phyloP scores from a whole-genome alignment of 2,888 invertebrate genomes.

The Thereva unica region DNA sequence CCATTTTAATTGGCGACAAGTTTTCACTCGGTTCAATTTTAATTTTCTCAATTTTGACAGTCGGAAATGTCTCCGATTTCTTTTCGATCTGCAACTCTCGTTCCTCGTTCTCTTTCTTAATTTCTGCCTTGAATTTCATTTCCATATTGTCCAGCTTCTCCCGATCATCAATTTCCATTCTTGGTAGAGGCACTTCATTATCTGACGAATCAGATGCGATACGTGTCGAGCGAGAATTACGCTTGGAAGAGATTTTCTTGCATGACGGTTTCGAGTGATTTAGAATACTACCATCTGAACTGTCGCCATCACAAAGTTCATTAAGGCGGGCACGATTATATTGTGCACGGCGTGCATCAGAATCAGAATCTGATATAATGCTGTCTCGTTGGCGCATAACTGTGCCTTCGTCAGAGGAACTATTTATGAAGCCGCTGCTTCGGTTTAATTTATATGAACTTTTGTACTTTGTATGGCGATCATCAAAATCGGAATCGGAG shows the following conservation, averaged over 20 bases:
- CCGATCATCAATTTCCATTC: not conserved
- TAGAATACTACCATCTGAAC: constrained; percentile 50
- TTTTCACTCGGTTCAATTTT: constrained; percentile 20
- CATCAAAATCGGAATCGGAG: constrained; percentile 69
- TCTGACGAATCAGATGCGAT: constrained; percentile 81
- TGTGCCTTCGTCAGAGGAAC: constrained; percentile 63
- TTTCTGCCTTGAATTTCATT: constrained; percentile 63
- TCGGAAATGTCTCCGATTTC: constrained; percentile 2
- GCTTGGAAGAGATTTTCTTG: constrained; percentile 64
- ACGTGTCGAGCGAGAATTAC: constrained; percentile 69
- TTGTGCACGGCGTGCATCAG: constrained; percentile 56
- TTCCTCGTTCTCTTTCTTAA: constrained; percentile 60
- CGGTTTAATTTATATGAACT: constrained; percentile 50
- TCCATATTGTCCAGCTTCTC: constrained; percentile 45
- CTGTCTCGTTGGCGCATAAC: constrained; percentile 40
- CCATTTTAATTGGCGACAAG: constrained; percentile 35
- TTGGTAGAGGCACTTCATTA: constrained; percentile 48
- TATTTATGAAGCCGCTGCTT: constrained; percentile 59
- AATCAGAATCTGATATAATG: constrained; percentile 60
- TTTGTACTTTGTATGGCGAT: constrained; percentile 38
- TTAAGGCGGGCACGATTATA: constrained; percentile 59
- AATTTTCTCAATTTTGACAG: constrained; percentile 19
- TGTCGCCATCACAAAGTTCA: constrained; percentile 60
- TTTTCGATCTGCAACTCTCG: constrained; percentile 12
- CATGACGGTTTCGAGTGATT: constrained; percentile 53